Percentiles rank a stretch among this genome's conserved stretches.
Evolutionary conservation across 2,888 invertebrate genomes (phyloP).

Genomic region (Automeris io): DNA sequence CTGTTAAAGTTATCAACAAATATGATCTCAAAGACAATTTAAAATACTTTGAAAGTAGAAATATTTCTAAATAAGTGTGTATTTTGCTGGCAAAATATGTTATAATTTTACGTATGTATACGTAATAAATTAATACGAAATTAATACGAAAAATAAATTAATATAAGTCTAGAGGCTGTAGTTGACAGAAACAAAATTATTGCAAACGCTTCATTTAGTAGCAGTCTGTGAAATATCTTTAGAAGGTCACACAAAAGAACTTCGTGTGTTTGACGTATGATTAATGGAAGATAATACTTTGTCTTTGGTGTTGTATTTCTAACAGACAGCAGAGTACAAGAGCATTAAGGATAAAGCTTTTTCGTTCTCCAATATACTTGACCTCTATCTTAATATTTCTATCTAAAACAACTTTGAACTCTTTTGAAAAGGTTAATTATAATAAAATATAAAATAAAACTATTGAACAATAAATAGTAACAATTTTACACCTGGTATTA

Average conservation of each 20-base stretch:
- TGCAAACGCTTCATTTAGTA: slow-evolving; percentile 28
- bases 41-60: background rate
- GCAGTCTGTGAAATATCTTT: slow-evolving; percentile 11
- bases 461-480: no score
- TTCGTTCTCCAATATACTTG: no score
- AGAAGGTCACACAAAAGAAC: slow-evolving; percentile 11
- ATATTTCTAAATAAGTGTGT: slow-evolving; percentile 10
- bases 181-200: slow-evolving; percentile 35
- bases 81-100: slow-evolving; percentile 12
- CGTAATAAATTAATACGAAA: no score
- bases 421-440: no score
- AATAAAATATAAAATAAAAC: no score
- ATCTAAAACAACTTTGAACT: no score
- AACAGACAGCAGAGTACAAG: no score
- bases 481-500: no score
- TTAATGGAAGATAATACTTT: slow-evolving; percentile 2
- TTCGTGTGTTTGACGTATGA: slow-evolving; percentile 6
- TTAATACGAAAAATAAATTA: slow-evolving; percentile 42
- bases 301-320: background rate
- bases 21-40: background rate
- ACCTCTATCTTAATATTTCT: no score
- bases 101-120: slow-evolving; percentile 17
- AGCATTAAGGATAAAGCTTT: no score
- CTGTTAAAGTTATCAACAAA: no score
- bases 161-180: slow-evolving; percentile 32